phyloP scores from a whole-genome alignment of 1,140 invertebrate genomes.

The Agrilus planipennis region DNA sequence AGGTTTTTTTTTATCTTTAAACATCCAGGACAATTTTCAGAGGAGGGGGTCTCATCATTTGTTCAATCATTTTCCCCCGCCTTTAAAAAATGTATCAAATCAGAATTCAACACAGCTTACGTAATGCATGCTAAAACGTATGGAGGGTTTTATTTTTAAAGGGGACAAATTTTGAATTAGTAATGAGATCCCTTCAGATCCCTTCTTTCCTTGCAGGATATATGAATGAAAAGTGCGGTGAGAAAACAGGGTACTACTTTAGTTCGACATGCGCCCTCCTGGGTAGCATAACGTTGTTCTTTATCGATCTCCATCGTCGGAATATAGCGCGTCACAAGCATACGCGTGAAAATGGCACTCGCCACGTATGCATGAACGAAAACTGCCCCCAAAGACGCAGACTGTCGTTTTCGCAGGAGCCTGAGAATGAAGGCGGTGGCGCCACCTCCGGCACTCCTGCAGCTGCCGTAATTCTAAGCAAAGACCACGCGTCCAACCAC shows the following conservation, averaged over 20 bases:
- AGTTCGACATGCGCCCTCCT: conserved; percentile 64
- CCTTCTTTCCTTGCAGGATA: conserved; percentile 45
- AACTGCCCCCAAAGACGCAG: conserved; percentile 43
- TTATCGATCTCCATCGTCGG: conserved; percentile 64
- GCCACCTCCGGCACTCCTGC: conserved; percentile 33
- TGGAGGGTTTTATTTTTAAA: conserved; percentile 1
- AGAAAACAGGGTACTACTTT: conserved; percentile 70
- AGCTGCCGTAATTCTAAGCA: conserved; percentile 40
- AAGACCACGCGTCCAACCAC: conserved; percentile 36
- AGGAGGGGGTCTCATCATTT: not conserved
- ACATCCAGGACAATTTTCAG: not conserved
- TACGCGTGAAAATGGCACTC: conserved; percentile 43
- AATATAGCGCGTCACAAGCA: conserved; percentile 56
- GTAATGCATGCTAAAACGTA: not conserved
- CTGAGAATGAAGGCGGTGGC: conserved; percentile 41
- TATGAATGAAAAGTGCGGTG: conserved; percentile 60
- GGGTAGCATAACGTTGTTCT: conserved; percentile 63
- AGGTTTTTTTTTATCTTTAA: no score
- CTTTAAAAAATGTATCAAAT: no score
- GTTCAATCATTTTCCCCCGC: no score
- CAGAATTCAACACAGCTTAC: not conserved
- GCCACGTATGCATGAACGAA: conserved; percentile 43
- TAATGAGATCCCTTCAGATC: no score
- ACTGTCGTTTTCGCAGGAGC: conserved; percentile 47
- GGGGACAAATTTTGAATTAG: conserved; percentile 10